Evolutionary conservation across 2,888 invertebrate genomes (phyloP).

Genomic region (Pemphredon lugubris): DNA sequence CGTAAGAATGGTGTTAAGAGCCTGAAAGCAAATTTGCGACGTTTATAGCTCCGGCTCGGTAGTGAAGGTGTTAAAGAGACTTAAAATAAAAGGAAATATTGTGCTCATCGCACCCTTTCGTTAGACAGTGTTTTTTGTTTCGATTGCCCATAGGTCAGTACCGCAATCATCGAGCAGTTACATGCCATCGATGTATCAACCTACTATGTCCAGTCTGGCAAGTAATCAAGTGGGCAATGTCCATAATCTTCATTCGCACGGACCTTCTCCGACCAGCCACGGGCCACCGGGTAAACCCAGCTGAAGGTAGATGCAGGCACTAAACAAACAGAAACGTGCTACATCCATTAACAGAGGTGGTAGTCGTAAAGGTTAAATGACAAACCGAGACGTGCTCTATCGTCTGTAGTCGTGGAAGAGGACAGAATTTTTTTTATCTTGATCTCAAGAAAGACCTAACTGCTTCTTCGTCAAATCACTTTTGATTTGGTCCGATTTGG

Average conservation of each 20-base stretch:
- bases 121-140: too few relatives aligned
- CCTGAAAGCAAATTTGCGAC: too few relatives aligned
- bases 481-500: background rate
- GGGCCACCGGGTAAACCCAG: constrained; percentile 74
- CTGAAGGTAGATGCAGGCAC: constrained; percentile 71
- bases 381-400: constrained; percentile 16
- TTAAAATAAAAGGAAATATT: too few relatives aligned
- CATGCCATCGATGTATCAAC: constrained; percentile 74
- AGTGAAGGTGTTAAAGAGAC: too few relatives aligned
- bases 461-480: constrained; percentile 18
- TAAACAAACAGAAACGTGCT: constrained; percentile 26
- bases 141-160: constrained; percentile 73
- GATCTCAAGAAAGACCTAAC: constrained; percentile 19
- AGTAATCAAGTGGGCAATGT: constrained; percentile 73
- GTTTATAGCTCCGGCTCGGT: too few relatives aligned
- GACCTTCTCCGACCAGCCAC: constrained; percentile 74
- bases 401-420: background rate
- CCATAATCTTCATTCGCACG: constrained; percentile 74
- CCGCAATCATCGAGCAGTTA: constrained; percentile 73
- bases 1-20: too few relatives aligned
- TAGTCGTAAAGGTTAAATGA: constrained; percentile 26
- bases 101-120: too few relatives aligned
- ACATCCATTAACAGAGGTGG: constrained; percentile 36
- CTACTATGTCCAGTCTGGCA: constrained; percentile 71
- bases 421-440: constrained; percentile 1